Evolutionary conservation across 2,113 vertebrate genomes (phyloP).

Genomic region (Muscicapa adusta): DNA sequence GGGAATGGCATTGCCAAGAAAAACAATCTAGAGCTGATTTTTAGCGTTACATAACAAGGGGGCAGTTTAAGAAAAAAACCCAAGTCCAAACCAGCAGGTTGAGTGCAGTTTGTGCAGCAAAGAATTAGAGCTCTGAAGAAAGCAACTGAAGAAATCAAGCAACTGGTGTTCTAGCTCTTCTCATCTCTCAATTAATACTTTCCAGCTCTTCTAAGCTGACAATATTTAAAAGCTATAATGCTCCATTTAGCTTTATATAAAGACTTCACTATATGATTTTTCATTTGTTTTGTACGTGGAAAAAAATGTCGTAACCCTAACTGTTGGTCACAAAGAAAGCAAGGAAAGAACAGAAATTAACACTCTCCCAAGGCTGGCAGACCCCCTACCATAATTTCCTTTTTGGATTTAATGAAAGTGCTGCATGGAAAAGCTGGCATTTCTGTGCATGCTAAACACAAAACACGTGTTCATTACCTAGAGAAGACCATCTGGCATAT

Average conservation of each 20-base stretch:
- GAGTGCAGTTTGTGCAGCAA: not conserved
- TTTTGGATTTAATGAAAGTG: not conserved
- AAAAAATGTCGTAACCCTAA: not conserved
- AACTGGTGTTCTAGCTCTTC: not conserved
- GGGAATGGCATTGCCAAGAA: constrained; percentile 67
- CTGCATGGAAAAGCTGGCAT: not conserved
- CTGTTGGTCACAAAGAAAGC: not conserved
- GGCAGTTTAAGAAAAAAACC: constrained; percentile 14
- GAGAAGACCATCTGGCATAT: not conserved
- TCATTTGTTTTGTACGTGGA: not conserved
- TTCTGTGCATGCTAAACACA: not conserved
- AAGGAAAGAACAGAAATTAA: not conserved
- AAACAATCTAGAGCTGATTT: constrained; percentile 64
- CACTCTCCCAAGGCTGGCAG: not conserved
- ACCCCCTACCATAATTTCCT: not conserved
- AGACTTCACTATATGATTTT: not conserved
- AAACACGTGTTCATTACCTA: not conserved
- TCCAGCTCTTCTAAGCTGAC: not conserved
- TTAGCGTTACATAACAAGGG: constrained; percentile 74
- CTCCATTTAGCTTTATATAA: not conserved
- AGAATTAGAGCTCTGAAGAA: not conserved
- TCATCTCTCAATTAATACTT: not conserved
- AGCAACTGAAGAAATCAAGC: not conserved
- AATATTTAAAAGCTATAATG: not conserved
- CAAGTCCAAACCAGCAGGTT: constrained; percentile 58